These are phyloP conservation scores for Heliothis subflexa DNA, from an alignment of 1,140 invertebrate genomes.

Conservation along the genomic window DNA sequence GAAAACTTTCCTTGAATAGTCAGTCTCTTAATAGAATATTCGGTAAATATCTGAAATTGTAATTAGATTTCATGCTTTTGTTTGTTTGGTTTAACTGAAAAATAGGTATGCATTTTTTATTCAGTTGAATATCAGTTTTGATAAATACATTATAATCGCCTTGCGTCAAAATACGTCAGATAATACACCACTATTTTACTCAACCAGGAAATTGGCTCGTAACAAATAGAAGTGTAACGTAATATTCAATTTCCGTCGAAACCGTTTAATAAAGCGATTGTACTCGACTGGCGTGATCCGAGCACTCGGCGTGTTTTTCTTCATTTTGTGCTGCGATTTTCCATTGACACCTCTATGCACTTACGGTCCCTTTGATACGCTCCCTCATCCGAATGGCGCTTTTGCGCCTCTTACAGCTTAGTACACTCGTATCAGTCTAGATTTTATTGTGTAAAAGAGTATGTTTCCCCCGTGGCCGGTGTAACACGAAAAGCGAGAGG, in stretches of 20 bases:
- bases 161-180: not conserved
- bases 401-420: slow-evolving; percentile 6
- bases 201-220: slow-evolving; percentile 29
- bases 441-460: slow-evolving; percentile 46
- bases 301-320: slow-evolving; percentile 4
- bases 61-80: not conserved
- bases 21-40: not conserved
- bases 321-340: slow-evolving; percentile 7
- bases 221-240: slow-evolving; percentile 14
- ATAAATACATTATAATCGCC: not conserved
- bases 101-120: not conserved
- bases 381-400: not conserved
- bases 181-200: slow-evolving; percentile 24
- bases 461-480: slow-evolving; percentile 7
- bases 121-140: no score
- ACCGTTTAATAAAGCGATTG: slow-evolving; percentile 27
- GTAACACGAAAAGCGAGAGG: slow-evolving; percentile 14
- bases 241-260: not conserved
- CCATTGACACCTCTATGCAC: slow-evolving; percentile 45
- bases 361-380: slow-evolving; percentile 34
- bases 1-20: not conserved
- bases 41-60: not conserved
- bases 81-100: not conserved
- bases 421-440: slow-evolving; percentile 26
- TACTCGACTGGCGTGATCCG: slow-evolving; percentile 8